phyloP scores from a whole-genome alignment of 2,888 invertebrate genomes.

The Nephrotoma guestfalica region DNA sequence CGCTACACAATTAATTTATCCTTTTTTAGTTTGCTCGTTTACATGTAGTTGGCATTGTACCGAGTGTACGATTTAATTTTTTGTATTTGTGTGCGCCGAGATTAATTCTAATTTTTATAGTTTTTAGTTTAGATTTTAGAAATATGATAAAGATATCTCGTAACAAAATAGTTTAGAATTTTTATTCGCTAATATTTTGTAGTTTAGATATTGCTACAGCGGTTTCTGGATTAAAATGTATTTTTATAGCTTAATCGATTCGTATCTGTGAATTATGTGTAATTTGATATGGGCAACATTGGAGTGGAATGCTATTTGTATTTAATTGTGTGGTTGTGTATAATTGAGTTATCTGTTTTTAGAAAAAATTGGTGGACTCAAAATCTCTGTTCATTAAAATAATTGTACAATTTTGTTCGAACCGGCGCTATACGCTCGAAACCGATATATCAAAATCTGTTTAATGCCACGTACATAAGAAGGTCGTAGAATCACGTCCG shows the following conservation, averaged over 20 bases:
- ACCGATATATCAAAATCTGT: no score
- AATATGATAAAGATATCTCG: neutral
- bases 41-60: neutral
- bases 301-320: no score
- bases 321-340: no score
- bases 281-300: neutral
- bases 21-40: neutral
- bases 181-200: neutral
- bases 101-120: neutral
- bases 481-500: no score
- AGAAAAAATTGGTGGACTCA: no score
- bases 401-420: no score
- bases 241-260: neutral
- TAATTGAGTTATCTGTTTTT: no score
- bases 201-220: neutral
- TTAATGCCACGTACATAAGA: no score
- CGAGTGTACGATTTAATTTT: neutral
- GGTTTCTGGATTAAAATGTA: neutral
- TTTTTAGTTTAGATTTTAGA: neutral
- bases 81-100: neutral
- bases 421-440: no score
- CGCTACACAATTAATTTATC: neutral
- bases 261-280: neutral
- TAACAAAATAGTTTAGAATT: neutral
- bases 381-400: no score